Percentiles rank a stretch among this genome's conserved stretches.
Conservation (phyloP, 2,113 vertebrate genomes). For the Puma concolor region DNA sequence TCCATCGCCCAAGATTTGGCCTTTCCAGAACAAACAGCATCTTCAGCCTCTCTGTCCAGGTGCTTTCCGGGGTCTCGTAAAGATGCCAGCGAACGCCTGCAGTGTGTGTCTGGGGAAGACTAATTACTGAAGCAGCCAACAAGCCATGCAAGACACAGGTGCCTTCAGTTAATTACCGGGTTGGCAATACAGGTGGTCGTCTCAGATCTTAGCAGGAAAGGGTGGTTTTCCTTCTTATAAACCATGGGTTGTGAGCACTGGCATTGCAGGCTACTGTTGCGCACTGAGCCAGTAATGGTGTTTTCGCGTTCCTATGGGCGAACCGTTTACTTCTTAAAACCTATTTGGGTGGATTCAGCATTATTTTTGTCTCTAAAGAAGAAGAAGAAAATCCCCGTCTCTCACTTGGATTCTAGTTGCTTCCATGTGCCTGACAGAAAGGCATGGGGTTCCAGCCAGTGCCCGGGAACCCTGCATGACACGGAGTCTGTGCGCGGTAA, state of each 20-base stretch:
- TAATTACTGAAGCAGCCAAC: neutral
- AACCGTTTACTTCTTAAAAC: neutral
- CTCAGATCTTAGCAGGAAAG: neutral
- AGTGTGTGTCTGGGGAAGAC: neutral
- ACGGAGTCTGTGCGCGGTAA: neutral
- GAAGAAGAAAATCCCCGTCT: neutral
- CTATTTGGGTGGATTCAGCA: neutral
- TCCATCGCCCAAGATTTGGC: neutral
- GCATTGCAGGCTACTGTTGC: neutral
- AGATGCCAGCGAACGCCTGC: neutral
- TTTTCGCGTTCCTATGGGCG: neutral
- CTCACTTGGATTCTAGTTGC: neutral
- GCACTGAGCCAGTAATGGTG: neutral
- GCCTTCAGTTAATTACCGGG: neutral
- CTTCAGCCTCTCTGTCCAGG: constrained; percentile 1
- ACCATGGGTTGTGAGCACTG: neutral
- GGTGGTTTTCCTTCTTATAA: neutral
- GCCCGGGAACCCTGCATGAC: neutral
- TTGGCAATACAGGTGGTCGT: neutral
- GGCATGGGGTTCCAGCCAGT: neutral
- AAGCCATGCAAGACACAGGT: neutral
- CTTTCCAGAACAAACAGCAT: constrained; percentile 32
- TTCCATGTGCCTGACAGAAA: neutral
- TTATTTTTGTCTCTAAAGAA: neutral
- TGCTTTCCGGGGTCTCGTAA: neutral